Conservation (phyloP, 1,140 invertebrate species). For the Helicoverpa armigera region DNA sequence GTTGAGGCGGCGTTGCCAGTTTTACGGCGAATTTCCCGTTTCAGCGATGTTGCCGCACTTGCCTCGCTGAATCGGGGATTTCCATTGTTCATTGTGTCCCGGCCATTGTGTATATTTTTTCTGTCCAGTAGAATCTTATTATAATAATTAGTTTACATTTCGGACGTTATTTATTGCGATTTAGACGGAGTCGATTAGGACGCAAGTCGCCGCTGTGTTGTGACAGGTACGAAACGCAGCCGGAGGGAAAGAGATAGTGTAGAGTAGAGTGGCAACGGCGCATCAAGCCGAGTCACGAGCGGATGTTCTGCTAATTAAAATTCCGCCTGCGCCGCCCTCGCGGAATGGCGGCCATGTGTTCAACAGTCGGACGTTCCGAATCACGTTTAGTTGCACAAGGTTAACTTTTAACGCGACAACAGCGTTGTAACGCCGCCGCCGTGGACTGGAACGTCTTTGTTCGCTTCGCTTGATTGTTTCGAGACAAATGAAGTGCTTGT, state of each 20-base stretch:
- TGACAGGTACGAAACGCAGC: conserved; percentile 55
- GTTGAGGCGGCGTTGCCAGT: conserved; percentile 81
- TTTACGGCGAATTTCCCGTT: conserved; percentile 77
- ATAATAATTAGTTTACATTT: conserved; percentile 59
- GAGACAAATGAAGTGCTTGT: conserved; percentile 68
- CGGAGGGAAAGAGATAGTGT: conserved; percentile 71
- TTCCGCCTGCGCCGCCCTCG: conserved; percentile 86
- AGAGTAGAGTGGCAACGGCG: conserved; percentile 77
- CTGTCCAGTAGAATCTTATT: conserved; percentile 59
- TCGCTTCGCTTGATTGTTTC: conserved; percentile 70
- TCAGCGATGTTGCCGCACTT: conserved; percentile 74
- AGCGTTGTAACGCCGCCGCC: conserved; percentile 69
- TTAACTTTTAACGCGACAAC: conserved; percentile 78
- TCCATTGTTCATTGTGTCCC: conserved; percentile 69
- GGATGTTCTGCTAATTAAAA: conserved; percentile 87
- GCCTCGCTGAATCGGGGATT: conserved; percentile 64
- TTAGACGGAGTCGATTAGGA: conserved; percentile 66
- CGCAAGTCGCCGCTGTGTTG: conserved; percentile 50
- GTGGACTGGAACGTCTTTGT: conserved; percentile 65
- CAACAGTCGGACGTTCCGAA: conserved; percentile 83
- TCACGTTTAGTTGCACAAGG: conserved; percentile 85
- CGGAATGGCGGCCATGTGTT: conserved; percentile 86
- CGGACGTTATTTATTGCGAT: conserved; percentile 49
- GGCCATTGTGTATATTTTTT: conserved; percentile 63
- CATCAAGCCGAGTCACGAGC: conserved; percentile 81